Evolutionary conservation across 2,888 invertebrate species (phyloP).

Genomic region (Bimastos eiseni): DNA sequence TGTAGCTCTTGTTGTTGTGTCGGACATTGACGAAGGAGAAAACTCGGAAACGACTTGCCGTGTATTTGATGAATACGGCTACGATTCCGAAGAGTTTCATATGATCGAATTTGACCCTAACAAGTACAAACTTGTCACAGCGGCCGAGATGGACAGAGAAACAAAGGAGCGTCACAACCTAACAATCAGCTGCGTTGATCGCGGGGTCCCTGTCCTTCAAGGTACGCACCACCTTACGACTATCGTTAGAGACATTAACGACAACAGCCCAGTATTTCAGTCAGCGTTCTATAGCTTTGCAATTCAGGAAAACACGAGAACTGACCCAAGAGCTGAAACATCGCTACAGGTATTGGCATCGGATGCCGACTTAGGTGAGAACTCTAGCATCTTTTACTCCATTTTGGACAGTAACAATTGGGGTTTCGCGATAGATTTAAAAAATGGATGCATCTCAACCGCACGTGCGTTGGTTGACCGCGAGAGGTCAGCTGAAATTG

Average conservation of each 20-base stretch:
- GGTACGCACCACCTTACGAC: background rate
- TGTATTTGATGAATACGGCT: background rate
- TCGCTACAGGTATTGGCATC: background rate
- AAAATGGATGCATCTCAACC: background rate
- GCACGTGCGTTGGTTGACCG: background rate
- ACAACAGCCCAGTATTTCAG: background rate
- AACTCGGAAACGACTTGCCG: background rate
- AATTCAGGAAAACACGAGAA: background rate
- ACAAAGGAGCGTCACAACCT: background rate
- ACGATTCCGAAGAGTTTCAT: background rate
- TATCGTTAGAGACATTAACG: background rate
- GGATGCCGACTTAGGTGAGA: background rate
- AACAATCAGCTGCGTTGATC: background rate
- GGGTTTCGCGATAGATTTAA: background rate
- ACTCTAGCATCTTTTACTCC: background rate
- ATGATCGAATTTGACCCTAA: background rate
- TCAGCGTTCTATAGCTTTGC: background rate
- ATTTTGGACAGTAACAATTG: background rate
- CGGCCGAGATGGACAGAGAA: slow-evolving; percentile 6
- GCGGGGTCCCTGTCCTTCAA: background rate
- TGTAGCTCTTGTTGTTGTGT: background rate
- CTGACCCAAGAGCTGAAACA: background rate
- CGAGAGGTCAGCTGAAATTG: background rate
- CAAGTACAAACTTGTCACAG: background rate
- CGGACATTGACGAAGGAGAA: background rate